Percentiles rank a stretch among this genome's conserved stretches.
Evolutionary conservation across 2,113 vertebrate genomes (phyloP).

Genomic region (Ceuthmochares aereus): DNA sequence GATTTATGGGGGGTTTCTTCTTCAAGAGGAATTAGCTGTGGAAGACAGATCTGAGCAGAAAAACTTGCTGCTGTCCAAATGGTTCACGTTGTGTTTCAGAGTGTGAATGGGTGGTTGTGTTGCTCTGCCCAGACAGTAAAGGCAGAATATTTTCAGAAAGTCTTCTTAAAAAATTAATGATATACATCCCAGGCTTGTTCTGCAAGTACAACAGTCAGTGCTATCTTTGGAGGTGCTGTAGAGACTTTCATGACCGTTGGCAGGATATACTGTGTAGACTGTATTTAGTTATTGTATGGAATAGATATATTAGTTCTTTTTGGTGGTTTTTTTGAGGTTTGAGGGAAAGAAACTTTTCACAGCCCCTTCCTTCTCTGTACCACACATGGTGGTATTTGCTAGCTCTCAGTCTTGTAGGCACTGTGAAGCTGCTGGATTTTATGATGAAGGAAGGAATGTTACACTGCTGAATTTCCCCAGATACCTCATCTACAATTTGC

Average conservation of each 20-base stretch:
- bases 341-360: not conserved
- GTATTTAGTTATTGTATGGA: not conserved
- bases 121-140: not conserved
- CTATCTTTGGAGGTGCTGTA: not conserved
- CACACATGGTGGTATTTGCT: not conserved
- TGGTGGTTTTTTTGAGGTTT: not conserved
- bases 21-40: not conserved
- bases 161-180: not conserved
- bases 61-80: not conserved
- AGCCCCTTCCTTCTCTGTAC: not conserved
- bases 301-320: not conserved
- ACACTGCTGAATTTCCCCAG: not conserved
- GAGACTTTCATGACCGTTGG: not conserved
- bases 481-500: constrained; percentile 21
- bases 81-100: not conserved
- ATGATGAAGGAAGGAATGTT: not conserved
- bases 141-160: not conserved
- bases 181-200: not conserved
- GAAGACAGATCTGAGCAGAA: not conserved
- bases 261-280: not conserved
- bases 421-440: not conserved
- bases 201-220: not conserved
- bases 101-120: not conserved
- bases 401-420: not conserved
- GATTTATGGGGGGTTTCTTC: not conserved